Percentiles rank a stretch among this genome's conserved stretches.
Evolutionary conservation across 2,888 invertebrate species (phyloP).

Genomic region (Trilocha varians): DNA sequence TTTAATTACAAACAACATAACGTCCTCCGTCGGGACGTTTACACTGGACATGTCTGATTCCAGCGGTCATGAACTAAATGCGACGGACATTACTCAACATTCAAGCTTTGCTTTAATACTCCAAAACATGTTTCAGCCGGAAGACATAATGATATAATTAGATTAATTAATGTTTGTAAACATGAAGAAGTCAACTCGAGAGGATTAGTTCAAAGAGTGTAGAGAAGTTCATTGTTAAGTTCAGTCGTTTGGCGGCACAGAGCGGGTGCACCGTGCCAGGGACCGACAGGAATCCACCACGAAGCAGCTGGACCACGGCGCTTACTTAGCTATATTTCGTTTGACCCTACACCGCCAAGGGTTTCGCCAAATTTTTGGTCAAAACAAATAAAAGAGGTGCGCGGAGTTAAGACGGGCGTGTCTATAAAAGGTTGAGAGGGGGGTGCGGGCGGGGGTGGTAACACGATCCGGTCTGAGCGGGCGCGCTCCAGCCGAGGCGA

Average conservation of each 20-base stretch:
- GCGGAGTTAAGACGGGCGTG: constrained; percentile 63
- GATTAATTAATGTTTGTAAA: constrained; percentile 59
- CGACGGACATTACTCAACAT: background rate
- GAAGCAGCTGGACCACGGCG: constrained; percentile 30
- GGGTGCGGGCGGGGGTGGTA: constrained; percentile 73
- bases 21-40: background rate
- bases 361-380: constrained; percentile 64
- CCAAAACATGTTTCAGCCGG: constrained; percentile 16
- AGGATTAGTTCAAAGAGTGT: constrained; percentile 43
- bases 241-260: constrained; percentile 44
- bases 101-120: constrained; percentile 11
- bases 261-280: constrained; percentile 41
- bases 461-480: too few species aligned
- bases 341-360: constrained; percentile 22
- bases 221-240: constrained; percentile 66
- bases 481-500: constrained; percentile 68
- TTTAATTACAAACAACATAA: too few species aligned
- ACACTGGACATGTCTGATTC: background rate
- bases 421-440: constrained; percentile 72
- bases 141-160: constrained; percentile 33
- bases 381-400: constrained; percentile 67
- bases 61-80: background rate
- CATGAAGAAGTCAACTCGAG: constrained; percentile 29
- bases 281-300: constrained; percentile 44
- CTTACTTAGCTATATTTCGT: constrained; percentile 1